Percentiles rank a stretch among this genome's conserved stretches.
Conservation (phyloP, 1,140 invertebrate genomes). For the Teleopsis dalmanni region DNA sequence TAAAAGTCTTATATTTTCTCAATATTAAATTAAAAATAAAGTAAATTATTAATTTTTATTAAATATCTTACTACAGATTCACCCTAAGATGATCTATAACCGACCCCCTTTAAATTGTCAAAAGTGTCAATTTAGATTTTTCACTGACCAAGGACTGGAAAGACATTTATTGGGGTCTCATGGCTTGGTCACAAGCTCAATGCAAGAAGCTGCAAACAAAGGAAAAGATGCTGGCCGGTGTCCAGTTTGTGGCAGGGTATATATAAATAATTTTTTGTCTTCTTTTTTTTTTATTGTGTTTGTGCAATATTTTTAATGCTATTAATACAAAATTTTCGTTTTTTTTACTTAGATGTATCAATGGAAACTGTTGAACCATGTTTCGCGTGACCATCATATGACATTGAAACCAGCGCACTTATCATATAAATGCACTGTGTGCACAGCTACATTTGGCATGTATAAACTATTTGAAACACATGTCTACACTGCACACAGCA, state of each 20-base stretch:
- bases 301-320: neutral
- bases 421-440: constrained; percentile 91
- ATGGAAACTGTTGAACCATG: constrained; percentile 85
- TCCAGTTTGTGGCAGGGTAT: constrained; percentile 82
- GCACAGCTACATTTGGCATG: constrained; percentile 89
- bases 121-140: constrained; percentile 83
- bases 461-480: constrained; percentile 93
- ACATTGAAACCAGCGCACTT: constrained; percentile 84
- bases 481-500: constrained; percentile 85
- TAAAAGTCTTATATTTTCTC: constrained; percentile 11
- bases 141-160: constrained; percentile 75
- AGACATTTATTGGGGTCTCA: constrained; percentile 88
- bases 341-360: constrained; percentile 65
- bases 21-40: neutral
- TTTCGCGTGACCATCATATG: constrained; percentile 83
- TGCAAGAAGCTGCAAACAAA: constrained; percentile 92
- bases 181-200: constrained; percentile 87
- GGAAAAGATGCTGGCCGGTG: constrained; percentile 89
- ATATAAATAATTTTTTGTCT: neutral
- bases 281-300: constrained; percentile 2
- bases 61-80: constrained; percentile 51
- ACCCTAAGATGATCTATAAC: constrained; percentile 93
- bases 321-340: constrained; percentile 2
- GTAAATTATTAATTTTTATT: neutral
- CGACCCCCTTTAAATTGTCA: constrained; percentile 90